Conservation (phyloP, 2,797 vertebrate genomes). For the Sebastes glaucus region DNA sequence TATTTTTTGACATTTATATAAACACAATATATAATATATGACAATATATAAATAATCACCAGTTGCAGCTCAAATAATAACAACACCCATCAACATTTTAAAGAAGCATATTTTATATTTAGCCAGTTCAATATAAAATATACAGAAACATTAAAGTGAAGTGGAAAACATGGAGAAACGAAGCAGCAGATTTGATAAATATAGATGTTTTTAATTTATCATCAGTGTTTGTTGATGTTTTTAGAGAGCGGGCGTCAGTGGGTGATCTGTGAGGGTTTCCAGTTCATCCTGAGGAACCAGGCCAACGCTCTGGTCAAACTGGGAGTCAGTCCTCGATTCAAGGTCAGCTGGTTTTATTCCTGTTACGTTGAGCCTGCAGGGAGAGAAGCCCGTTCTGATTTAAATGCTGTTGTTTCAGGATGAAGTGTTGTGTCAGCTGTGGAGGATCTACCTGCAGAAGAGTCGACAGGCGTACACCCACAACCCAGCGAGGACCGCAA, state of each 20-base stretch:
- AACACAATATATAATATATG: no score
- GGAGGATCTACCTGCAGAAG: slow-evolving; percentile 91
- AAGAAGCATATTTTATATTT: no score
- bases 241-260: slow-evolving; percentile 83
- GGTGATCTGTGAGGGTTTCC: slow-evolving; percentile 93
- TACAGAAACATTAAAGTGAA: no score
- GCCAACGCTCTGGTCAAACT: slow-evolving; percentile 87
- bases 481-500: slow-evolving; percentile 19
- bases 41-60: no score
- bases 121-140: no score
- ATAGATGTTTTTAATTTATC: no score
- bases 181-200: no score
- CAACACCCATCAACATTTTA: no score
- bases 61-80: no score
- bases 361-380: no score
- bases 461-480: slow-evolving; percentile 86
- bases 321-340: slow-evolving; percentile 85
- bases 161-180: no score
- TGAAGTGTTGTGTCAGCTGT: slow-evolving; percentile 84
- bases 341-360: slow-evolving; percentile 63
- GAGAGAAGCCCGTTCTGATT: neutral
- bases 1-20: no score
- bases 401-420: slow-evolving; percentile 76
- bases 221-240: neutral
- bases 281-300: slow-evolving; percentile 89